Conservation (phyloP, 2,888 invertebrate genomes). For the Caenorhabditis macrosperma region DNA sequence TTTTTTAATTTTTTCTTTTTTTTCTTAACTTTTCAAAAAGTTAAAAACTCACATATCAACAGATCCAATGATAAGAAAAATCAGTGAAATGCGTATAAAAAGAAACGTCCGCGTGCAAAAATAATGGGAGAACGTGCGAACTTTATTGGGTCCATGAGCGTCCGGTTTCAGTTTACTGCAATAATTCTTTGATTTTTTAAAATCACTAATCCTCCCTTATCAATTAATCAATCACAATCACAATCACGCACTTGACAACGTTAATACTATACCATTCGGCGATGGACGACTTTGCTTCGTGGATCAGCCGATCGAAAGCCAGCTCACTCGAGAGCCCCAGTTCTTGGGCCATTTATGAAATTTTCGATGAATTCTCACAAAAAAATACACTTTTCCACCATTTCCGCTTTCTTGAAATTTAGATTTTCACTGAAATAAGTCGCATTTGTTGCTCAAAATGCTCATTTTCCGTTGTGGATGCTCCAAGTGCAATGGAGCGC, state of each 20-base stretch:
- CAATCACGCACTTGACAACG: slow-evolving; percentile 62
- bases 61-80: slow-evolving; percentile 60
- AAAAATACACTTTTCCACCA: too few relatives aligned
- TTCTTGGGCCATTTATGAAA: background rate
- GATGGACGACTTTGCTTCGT: slow-evolving; percentile 47
- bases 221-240: background rate
- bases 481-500: background rate
- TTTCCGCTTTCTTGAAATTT: background rate
- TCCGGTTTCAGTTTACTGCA: slow-evolving; percentile 50
- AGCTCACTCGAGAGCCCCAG: slow-evolving; percentile 39
- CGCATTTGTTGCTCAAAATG: background rate
- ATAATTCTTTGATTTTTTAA: background rate
- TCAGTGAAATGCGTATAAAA: slow-evolving; percentile 39
- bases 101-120: slow-evolving; percentile 52
- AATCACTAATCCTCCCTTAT: background rate
- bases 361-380: background rate
- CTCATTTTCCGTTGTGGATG: too few relatives aligned
- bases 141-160: slow-evolving; percentile 26
- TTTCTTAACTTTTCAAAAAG: background rate
- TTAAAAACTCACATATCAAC: slow-evolving; percentile 61
- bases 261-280: slow-evolving; percentile 61
- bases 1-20: background rate
- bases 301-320: slow-evolving; percentile 52
- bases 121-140: slow-evolving; percentile 47
- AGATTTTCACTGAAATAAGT: background rate